A percentile compares a stretch with the other conserved stretches of the same genome.
Evolutionary conservation across 2,797 vertebrate genomes (phyloP).

Genomic region (Sebastes minor): DNA sequence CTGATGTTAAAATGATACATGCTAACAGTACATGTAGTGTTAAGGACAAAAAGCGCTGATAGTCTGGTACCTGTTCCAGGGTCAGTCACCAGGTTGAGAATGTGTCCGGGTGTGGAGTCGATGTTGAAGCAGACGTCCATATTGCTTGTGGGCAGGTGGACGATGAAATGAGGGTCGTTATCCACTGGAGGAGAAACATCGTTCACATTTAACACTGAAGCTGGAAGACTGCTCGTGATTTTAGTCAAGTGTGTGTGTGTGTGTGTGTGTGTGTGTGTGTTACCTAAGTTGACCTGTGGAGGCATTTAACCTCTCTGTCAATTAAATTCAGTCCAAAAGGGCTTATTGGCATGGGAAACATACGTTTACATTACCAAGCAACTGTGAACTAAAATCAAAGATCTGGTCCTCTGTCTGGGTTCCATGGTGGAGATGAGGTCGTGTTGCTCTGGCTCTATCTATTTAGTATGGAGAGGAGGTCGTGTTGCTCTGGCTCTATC

Average conservation of each 20-base stretch:
- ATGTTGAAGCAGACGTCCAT: slow-evolving; percentile 95
- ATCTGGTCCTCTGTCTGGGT: no score
- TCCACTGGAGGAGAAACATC: slow-evolving; percentile 84
- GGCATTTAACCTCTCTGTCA: neutral
- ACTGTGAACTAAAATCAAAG: no score
- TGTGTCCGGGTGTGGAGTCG: slow-evolving; percentile 91
- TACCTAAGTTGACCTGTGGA: slow-evolving; percentile 67
- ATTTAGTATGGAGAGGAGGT: no score
- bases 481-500: no score
- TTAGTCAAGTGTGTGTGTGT: neutral
- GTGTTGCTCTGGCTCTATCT: no score
- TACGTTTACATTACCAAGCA: no score
- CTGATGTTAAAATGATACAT: no score
- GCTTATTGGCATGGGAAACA: no score
- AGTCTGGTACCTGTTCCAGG: slow-evolving; percentile 82
- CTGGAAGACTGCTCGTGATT: neutral
- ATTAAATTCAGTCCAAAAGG: no score
- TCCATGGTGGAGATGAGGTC: no score
- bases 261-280: slow-evolving; percentile 38
- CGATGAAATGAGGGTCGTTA: slow-evolving; percentile 95
- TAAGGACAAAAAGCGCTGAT: no score
- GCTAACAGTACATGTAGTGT: neutral
- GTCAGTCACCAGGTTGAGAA: slow-evolving; percentile 94
- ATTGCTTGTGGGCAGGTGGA: slow-evolving; percentile 87
- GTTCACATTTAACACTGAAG: neutral